phyloP scores from a whole-genome alignment of 2,888 invertebrate genomes.

The Lagria hirta region DNA sequence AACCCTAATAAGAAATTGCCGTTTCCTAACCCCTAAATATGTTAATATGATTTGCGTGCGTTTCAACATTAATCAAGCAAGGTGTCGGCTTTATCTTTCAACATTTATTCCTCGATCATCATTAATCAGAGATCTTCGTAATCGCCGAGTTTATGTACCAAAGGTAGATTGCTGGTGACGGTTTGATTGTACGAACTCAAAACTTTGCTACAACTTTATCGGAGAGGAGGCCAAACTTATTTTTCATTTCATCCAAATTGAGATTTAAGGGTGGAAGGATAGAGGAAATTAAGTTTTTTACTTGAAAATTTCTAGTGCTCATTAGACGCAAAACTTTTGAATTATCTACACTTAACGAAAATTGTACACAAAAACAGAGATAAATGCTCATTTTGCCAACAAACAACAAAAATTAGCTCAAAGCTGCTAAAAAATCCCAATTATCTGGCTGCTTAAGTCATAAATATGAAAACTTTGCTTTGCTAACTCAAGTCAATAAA shows the following conservation, averaged over 20 bases:
- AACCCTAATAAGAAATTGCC: conserved; percentile 9
- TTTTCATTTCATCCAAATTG: conserved; percentile 1
- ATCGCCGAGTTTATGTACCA: conserved; percentile 44
- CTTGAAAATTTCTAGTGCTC: no score
- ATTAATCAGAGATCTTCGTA: conserved; percentile 47
- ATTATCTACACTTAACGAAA: no score
- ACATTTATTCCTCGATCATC: conserved; percentile 47
- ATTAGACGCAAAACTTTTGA: no score
- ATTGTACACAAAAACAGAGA: no score
- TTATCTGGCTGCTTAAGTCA: no score
- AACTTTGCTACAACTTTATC: no score
- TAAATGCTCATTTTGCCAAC: no score
- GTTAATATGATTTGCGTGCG: conserved; percentile 49
- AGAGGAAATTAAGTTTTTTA: no score
- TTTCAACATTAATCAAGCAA: conserved; percentile 46
- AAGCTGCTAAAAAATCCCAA: no score
- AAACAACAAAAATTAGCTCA: no score
- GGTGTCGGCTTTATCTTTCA: conserved; percentile 45
- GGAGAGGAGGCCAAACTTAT: conserved; percentile 1
- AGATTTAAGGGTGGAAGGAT: conserved; percentile 2
- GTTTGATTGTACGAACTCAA: conserved; percentile 28
- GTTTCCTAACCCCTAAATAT: conserved; percentile 39
- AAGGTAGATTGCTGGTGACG: conserved; percentile 20
- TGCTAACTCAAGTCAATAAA: no score
- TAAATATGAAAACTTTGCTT: no score